Percentiles rank a stretch among this genome's conserved stretches.
phyloP scores from a whole-genome alignment of 64 coral and sea anemone genomes.

The Platygyra sinensis region DNA sequence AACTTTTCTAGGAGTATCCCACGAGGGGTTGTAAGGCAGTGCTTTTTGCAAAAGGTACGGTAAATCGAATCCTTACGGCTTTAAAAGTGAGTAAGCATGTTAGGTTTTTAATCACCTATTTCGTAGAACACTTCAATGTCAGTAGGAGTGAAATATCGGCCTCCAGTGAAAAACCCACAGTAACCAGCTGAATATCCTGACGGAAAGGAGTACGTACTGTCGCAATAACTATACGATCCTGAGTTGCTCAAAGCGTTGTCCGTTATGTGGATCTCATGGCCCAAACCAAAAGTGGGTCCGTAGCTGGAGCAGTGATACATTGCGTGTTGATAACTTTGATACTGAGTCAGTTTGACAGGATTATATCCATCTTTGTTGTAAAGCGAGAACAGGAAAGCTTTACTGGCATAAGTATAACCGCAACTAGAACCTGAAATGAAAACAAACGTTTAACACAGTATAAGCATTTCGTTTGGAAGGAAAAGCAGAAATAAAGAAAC shows the following conservation, averaged over 20 bases:
- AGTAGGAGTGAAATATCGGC: neutral
- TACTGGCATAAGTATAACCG: neutral
- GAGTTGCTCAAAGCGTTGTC: neutral
- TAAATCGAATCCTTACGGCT: too few species aligned
- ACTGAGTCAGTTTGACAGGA: conserved; percentile 11
- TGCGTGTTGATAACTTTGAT: neutral
- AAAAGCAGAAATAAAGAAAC: too few species aligned
- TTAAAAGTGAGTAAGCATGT: neutral
- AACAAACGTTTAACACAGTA: neutral
- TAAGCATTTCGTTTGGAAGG: too few species aligned
- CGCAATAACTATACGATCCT: neutral
- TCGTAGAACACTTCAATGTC: conserved; percentile 43
- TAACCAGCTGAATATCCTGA: neutral
- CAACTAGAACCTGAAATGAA: neutral
- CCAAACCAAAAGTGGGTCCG: conserved; percentile 20
- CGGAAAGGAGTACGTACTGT: neutral
- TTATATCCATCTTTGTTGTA: neutral
- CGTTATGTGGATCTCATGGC: neutral
- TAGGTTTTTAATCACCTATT: neutral
- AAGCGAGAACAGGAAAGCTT: conserved; percentile 22
- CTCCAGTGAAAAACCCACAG: neutral
- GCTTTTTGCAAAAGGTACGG: too few species aligned
- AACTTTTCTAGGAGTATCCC: too few species aligned
- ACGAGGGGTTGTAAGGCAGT: too few species aligned
- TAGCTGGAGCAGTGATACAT: neutral